Conservation (phyloP, 2,888 invertebrate genomes). For the Ochropleura leucogaster region DNA sequence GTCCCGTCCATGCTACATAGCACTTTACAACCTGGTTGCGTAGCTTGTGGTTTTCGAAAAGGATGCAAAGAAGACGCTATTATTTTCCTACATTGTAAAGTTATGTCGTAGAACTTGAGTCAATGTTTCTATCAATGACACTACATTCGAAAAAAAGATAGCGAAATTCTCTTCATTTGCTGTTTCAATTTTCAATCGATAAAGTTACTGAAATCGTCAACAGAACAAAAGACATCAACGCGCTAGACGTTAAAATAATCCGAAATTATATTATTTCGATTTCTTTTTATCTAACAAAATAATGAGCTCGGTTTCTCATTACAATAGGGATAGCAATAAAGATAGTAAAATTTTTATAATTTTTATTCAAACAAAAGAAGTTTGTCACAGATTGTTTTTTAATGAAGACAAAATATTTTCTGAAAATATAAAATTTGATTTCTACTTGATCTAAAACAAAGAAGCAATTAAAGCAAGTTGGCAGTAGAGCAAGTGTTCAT, state of each 20-base stretch:
- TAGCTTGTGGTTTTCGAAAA: conserved; percentile 29
- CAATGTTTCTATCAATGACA: background rate
- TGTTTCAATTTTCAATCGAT: conserved; percentile 18
- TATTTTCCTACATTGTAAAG: background rate
- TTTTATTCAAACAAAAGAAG: background rate
- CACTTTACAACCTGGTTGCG: conserved; percentile 11
- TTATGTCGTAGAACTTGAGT: background rate
- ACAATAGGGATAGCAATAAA: background rate
- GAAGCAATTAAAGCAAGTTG: conserved; percentile 51
- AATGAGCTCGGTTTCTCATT: background rate
- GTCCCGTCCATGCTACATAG: background rate
- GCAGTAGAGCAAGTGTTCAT: conserved; percentile 59
- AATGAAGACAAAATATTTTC: background rate
- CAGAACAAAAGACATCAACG: conserved; percentile 87
- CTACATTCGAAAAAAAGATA: background rate
- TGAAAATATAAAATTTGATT: background rate
- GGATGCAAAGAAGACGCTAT: background rate
- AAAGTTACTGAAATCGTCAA: conserved; percentile 38
- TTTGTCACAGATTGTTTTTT: background rate
- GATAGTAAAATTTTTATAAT: background rate
- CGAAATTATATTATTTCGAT: background rate
- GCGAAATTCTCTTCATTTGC: background rate
- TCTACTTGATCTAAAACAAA: conserved; percentile 30
- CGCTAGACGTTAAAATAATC: conserved; percentile 56
- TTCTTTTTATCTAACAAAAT: background rate